Evolutionary conservation across 2,797 vertebrate genomes (phyloP).

Genomic region (Girardinus metallicus): DNA sequence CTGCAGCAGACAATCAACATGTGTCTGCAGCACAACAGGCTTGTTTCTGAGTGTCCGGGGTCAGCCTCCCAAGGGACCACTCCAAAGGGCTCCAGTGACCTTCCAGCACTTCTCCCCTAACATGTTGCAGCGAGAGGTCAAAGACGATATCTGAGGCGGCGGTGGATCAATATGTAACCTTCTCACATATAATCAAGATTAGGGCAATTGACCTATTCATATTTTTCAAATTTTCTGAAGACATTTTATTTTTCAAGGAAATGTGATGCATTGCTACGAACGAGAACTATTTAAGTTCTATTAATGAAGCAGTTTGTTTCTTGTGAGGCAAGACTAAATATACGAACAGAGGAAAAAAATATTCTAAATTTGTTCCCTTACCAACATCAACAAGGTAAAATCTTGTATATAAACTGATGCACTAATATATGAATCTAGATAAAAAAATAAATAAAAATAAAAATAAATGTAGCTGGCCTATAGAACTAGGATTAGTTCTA

Average conservation of each 20-base stretch:
- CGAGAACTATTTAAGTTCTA: background rate
- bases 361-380: background rate
- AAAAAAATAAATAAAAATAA: too few species aligned
- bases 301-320: background rate
- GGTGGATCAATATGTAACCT: constrained; percentile 54
- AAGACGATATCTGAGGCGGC: constrained; percentile 47
- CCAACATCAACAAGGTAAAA: background rate
- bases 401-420: constrained; percentile 27
- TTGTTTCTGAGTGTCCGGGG: constrained; percentile 41
- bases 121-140: constrained; percentile 57
- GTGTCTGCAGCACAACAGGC: constrained; percentile 19
- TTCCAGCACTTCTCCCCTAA: constrained; percentile 52
- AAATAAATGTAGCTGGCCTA: constrained; percentile 29
- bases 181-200: constrained; percentile 40
- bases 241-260: background rate
- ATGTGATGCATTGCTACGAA: background rate
- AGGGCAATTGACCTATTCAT: constrained; percentile 8
- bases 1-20: constrained; percentile 11
- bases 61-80: constrained; percentile 64
- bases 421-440: background rate
- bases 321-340: background rate
- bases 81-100: constrained; percentile 68
- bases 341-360: background rate
- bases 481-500: constrained; percentile 19
- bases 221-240: background rate